Base-by-base conservation (phyloP, 2,113 vertebrate genomes). In the Lamprotornis superbus region DNA sequence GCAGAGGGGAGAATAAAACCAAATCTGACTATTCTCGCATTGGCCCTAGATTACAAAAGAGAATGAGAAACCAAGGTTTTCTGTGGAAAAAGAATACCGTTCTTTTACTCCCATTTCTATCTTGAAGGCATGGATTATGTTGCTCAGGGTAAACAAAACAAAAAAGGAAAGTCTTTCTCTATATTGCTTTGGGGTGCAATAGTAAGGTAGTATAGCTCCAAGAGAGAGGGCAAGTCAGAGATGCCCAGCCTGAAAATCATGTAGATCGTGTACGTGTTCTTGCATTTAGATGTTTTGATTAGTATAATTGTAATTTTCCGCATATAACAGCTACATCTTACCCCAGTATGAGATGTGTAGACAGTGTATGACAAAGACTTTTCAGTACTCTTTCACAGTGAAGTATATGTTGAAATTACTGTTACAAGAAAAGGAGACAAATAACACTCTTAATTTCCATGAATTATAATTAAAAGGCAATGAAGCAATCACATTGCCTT, bases 11-110 rank as follows among this genome's bases (percentile, higher is more conserved):
- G 71, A 33, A 83, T 83, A 50, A 90, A 69, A 35, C 4, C 9
- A 39, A 67, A 82, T 70, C 15, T 3, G 7, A 73, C 37, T 49
- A n/a, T 12, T 82, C 47, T 73, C 0, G 0, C 4, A 0, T 42
- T 85, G 50, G 15, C 37, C 35, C 49, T 3, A 7, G 50, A 15
- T 88, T 69, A 61, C 23, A 65, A 60, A 85, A 93, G 28, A 69
- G 52, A 20, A 22, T 75, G 49, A 84, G 39, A 73, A 84, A n/a
- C 25, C 18, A 17, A 61, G 56, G n/a, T 56, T 92, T 96, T 46
- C 18, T 79, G 10, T 0, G 1, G 15, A 73, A 39, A 61, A 67
- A 59, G 1, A 50, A 25, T 12, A 9, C 8, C 2, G 2, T 46
- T 31, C 2, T 61, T 81, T 76, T 80, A 24, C 23, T 83, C 37